Evolutionary conservation across 2,888 invertebrate species (phyloP).

Genomic region (Geophilus truncorum): DNA sequence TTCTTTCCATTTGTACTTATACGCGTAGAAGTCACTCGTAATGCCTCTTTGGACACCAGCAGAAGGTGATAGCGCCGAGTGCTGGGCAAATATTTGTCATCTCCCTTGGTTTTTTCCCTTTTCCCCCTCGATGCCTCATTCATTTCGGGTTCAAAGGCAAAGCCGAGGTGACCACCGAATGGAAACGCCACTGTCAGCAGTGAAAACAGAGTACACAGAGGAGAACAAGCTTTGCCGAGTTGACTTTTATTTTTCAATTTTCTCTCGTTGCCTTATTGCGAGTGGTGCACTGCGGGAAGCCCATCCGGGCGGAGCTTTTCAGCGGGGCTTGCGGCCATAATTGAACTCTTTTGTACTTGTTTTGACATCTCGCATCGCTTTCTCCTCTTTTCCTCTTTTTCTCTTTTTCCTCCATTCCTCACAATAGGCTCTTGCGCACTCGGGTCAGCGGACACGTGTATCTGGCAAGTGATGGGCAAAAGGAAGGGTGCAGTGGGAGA

Average conservation of each 20-base stretch:
- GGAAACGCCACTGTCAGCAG: neutral
- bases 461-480: constrained; percentile 2
- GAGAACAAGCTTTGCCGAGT: neutral
- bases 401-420: neutral
- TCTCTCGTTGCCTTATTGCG: neutral
- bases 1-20: neutral
- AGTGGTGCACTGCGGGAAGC: constrained; percentile 5
- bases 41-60: neutral
- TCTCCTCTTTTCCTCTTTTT: neutral
- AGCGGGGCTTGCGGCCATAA: neutral
- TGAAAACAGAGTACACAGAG: neutral
- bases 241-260: constrained; percentile 17
- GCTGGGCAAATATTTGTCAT: constrained; percentile 15
- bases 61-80: neutral
- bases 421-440: constrained; percentile 7
- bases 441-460: constrained; percentile 1
- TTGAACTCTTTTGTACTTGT: constrained; percentile 19
- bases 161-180: neutral
- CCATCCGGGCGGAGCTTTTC: neutral
- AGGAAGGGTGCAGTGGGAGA: neutral
- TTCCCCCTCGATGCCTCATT: neutral
- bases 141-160: neutral
- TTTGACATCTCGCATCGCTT: constrained; percentile 21
- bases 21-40: neutral
- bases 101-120: neutral